phyloP scores from a whole-genome alignment of 2,888 invertebrate genomes.

The Ochropleura plecta region DNA sequence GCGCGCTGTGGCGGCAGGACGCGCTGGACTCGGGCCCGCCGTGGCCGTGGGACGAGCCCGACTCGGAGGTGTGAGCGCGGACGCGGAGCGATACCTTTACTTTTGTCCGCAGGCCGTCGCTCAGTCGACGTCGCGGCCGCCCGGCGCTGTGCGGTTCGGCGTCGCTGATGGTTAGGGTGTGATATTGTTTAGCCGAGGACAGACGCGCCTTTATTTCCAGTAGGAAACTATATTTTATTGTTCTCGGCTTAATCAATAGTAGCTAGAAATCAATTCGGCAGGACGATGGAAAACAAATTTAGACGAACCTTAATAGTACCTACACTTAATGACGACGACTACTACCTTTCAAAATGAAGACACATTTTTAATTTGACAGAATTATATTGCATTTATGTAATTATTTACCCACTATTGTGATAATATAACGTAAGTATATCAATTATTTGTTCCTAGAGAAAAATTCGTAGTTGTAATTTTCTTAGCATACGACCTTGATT shows the following conservation, averaged over 20 bases:
- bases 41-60: constrained; percentile 89
- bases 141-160: constrained; percentile 12
- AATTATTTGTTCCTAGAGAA: constrained; percentile 64
- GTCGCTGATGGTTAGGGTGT: constrained; percentile 35
- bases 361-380: constrained; percentile 61
- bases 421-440: constrained; percentile 78
- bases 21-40: constrained; percentile 86
- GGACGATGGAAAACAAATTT: constrained; percentile 46
- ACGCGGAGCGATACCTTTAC: not conserved
- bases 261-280: constrained; percentile 48
- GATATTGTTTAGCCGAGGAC: constrained; percentile 47
- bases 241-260: constrained; percentile 50
- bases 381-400: constrained; percentile 81
- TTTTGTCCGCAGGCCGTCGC: constrained; percentile 19
- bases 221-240: constrained; percentile 55
- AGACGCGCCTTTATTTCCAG: constrained; percentile 52
- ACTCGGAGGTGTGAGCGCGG: constrained; percentile 84
- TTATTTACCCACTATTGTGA: constrained; percentile 79
- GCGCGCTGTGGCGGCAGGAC: constrained; percentile 88
- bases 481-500: constrained; percentile 38
- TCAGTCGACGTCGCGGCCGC: constrained; percentile 17
- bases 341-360: constrained; percentile 68
- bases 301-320: constrained; percentile 11
- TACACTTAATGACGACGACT: constrained; percentile 42
- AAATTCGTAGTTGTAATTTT: constrained; percentile 37